phyloP scores from a whole-genome alignment of 2,797 vertebrate genomes.

The Eulemur albifrons region DNA sequence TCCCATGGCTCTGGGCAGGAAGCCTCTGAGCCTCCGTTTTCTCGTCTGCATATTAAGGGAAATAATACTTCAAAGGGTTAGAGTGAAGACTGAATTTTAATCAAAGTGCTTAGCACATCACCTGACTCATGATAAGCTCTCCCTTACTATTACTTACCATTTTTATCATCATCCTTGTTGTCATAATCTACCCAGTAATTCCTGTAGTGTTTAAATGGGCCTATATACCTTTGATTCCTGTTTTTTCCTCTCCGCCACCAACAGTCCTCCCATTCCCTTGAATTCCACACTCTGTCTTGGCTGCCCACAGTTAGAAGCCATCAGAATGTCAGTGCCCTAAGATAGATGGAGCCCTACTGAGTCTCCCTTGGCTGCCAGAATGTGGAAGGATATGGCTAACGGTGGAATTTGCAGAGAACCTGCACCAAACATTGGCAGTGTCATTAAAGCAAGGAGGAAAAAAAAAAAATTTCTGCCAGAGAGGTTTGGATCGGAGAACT shows the following conservation, averaged over 20 bases:
- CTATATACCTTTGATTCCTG: background rate
- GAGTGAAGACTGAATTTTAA: background rate
- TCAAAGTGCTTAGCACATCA: background rate
- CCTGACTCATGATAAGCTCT: background rate
- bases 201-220: background rate
- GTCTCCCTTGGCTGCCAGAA: background rate
- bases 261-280: background rate
- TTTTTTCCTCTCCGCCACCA: background rate
- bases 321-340: background rate
- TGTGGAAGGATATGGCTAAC: background rate
- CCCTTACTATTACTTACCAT: background rate
- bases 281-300: background rate
- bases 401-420: background rate
- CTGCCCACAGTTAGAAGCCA: background rate
- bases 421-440: background rate
- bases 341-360: background rate
- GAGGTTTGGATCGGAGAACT: background rate
- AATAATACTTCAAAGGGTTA: background rate
- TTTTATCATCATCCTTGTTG: background rate
- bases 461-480: background rate
- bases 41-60: background rate
- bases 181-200: background rate
- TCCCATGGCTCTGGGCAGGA: background rate
- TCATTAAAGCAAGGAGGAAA: background rate
- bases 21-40: background rate